These are phyloP conservation scores for Furnarius figulus DNA, from an alignment of 2,113 vertebrate genomes.

Conservation along the genomic window DNA sequence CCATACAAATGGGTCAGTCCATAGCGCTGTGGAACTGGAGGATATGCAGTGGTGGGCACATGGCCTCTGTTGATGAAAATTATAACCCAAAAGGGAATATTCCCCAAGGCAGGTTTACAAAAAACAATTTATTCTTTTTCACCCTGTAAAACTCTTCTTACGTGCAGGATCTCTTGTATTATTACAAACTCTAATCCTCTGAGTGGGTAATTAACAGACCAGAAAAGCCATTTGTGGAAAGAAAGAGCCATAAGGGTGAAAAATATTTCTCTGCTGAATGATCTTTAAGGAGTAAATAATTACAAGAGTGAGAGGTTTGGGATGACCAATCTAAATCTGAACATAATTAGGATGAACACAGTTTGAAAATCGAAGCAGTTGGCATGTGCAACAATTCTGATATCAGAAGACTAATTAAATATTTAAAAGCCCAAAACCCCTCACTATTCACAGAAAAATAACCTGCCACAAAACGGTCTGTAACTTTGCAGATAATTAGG, in stretches of 20 bases:
- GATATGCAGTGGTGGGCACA: neutral
- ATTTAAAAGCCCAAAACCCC: conserved; percentile 78
- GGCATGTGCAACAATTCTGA: conserved; percentile 72
- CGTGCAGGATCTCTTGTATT: conserved; percentile 68
- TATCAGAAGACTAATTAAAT: conserved; percentile 85
- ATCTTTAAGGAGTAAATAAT: conserved; percentile 86
- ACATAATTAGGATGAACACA: conserved; percentile 77
- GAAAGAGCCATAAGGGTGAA: conserved; percentile 77
- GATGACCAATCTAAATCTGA: conserved; percentile 79
- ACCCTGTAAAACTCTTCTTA: conserved; percentile 72
- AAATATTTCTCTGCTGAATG: conserved; percentile 77
- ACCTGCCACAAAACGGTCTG: conserved; percentile 74
- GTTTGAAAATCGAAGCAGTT: conserved; percentile 70
- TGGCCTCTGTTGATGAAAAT: conserved; percentile 48
- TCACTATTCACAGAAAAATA: conserved; percentile 81
- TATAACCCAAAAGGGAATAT: conserved; percentile 32
- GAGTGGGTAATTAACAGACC: conserved; percentile 81
- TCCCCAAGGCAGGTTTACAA: conserved; percentile 59
- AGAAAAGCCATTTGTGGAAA: conserved; percentile 79
- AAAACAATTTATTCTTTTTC: conserved; percentile 64
- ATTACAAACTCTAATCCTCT: conserved; percentile 77
- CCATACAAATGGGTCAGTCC: conserved; percentile 59
- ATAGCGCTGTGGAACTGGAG: conserved; percentile 39
- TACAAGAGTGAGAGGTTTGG: conserved; percentile 76
- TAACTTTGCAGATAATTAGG: conserved; percentile 83